These are phyloP conservation scores for Ophion obscuratus DNA, from an alignment of 2,888 invertebrate species.

Conservation along the genomic window DNA sequence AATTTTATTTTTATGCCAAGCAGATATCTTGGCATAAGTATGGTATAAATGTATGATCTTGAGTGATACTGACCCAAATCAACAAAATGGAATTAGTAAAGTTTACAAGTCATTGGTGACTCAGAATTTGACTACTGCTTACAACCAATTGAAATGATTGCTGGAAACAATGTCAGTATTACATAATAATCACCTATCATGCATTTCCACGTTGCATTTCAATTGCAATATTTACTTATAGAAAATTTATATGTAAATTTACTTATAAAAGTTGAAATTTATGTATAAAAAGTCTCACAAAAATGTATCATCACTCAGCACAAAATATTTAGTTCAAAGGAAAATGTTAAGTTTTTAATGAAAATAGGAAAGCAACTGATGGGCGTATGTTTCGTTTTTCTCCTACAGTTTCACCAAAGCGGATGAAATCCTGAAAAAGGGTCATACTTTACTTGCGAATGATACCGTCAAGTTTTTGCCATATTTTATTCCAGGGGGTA, in stretches of 20 bases:
- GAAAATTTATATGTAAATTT: background rate
- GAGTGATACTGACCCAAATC: background rate
- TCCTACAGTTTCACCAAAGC: slow-evolving; percentile 73
- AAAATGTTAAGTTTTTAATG: background rate
- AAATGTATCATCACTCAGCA: background rate
- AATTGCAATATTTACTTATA: background rate
- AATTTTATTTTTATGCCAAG: background rate
- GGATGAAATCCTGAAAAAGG: slow-evolving; percentile 63
- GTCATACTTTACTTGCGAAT: slow-evolving; percentile 61
- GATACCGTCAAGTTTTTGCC: slow-evolving; percentile 35
- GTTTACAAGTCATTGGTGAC: background rate
- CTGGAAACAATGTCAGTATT: background rate
- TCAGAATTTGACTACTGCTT: background rate
- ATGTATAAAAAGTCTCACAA: too few species aligned
- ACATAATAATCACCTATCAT: background rate
- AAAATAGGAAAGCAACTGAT: background rate
- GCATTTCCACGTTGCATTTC: background rate
- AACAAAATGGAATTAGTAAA: background rate
- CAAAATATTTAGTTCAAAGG: background rate
- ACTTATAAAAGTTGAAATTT: too few species aligned
- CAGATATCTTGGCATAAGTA: too few species aligned
- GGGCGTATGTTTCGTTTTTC: background rate
- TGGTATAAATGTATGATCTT: background rate
- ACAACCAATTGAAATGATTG: background rate
- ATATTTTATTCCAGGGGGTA: slow-evolving; percentile 73